Evolutionary conservation across 2,888 invertebrate genomes (phyloP), one percentile per base, ranked within the genome.

Genomic region (Lasioglossum malachurum): DNA sequence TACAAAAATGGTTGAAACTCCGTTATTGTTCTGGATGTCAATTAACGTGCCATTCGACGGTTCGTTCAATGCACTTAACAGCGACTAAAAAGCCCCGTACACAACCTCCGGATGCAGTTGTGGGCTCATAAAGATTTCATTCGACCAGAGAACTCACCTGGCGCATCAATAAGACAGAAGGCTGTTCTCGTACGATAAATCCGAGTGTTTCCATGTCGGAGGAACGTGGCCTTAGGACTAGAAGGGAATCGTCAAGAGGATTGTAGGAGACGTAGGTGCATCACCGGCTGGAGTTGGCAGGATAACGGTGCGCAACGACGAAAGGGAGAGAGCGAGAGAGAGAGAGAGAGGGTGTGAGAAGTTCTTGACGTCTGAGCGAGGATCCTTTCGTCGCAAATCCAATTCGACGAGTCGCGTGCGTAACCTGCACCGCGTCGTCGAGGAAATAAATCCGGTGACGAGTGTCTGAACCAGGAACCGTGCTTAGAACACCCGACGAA

Each of bases 401-500:
- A 83, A 85, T 87, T 89, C 79, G 87, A 78, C 83, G 83, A 86
- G 87, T 79, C 73, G 72, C 83, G 72, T 69, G 73, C 78, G 64
- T 83, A 84, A 80, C 76, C 72, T 27, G 72, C 60, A n/a, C 78
- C 80, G 83, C 78, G 80, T 78, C 83, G 83, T 14, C 69, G 60
- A 57, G 81, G 84, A 86, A 90, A 88, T 89, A 88, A 90, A 90
- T 90, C 84, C 79, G 19, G 67, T 73, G 82, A 90, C 81, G 76
- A 82, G 78, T 83, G 86, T 88, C 90, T 84, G 23, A 75, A 75
- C 49, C 88, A 88, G 82, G 57, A 57, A 38, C 49, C 27, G 35
- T 53, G 82, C 74, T 79, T 82, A 41, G 82, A 78, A 35, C 80
- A 67, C 64, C 67, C n/a, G 57, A 67, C 44, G 38, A 69, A 23